These are phyloP conservation scores for Rhabditoides inermis DNA, from an alignment of 2,888 invertebrate species.

Conservation along the genomic window DNA sequence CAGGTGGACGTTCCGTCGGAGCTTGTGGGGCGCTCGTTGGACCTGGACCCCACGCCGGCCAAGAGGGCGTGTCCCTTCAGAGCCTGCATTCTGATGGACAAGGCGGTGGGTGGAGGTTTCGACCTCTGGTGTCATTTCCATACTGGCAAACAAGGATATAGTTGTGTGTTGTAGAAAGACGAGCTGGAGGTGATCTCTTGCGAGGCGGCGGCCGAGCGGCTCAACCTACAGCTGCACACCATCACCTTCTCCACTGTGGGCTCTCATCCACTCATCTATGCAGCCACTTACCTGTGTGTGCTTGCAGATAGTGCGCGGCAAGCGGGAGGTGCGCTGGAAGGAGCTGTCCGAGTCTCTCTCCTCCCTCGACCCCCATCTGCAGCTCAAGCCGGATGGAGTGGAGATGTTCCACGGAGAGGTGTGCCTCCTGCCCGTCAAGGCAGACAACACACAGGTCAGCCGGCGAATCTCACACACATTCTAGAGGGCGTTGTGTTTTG, in stretches of 20 bases:
- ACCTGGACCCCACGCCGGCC: constrained; percentile 29
- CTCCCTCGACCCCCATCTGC: constrained; percentile 32
- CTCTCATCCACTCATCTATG: no score
- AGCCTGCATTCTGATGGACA: constrained; percentile 32
- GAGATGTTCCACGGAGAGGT: constrained; percentile 46
- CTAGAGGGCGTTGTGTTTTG: background rate
- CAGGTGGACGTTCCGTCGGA: constrained; percentile 11
- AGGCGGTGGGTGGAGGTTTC: no score
- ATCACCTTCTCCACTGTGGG: constrained; percentile 37
- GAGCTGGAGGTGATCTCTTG: constrained; percentile 27
- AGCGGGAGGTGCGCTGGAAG: constrained; percentile 24
- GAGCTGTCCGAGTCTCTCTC: constrained; percentile 15
- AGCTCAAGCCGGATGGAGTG: constrained; percentile 43
- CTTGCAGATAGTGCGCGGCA: background rate
- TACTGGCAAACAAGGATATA: no score
- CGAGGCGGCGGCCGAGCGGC: constrained; percentile 25
- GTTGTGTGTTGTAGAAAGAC: no score
- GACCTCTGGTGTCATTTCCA: no score
- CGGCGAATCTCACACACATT: no score
- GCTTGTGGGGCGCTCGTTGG: constrained; percentile 18
- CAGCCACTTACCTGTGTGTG: no score
- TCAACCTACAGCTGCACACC: constrained; percentile 21
- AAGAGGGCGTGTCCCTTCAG: constrained; percentile 44
- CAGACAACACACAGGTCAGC: constrained; percentile 6
- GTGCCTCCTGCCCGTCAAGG: constrained; percentile 16